Conservation (phyloP, 2,888 invertebrate genomes). For the Machimus rusticus region DNA sequence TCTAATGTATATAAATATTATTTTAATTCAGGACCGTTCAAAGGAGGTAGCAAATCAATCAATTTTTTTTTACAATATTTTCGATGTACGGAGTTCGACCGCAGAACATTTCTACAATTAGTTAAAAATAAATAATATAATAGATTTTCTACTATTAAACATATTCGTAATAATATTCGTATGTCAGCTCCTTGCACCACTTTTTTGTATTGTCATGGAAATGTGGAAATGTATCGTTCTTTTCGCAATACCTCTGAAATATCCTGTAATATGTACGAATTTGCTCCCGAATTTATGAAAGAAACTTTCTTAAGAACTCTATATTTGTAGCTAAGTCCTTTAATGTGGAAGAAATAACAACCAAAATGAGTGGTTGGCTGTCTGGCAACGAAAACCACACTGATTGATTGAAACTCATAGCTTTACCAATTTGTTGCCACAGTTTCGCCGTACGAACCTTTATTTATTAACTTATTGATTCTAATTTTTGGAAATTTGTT, state of each 20-base stretch:
- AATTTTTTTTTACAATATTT: too few species aligned
- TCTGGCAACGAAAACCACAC: neutral
- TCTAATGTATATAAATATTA: too few species aligned
- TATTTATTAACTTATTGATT: neutral
- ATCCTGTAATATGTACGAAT: neutral
- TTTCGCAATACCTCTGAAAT: neutral
- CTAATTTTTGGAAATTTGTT: neutral
- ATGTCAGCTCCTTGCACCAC: too few species aligned
- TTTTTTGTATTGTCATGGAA: too few species aligned
- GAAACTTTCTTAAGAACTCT: neutral
- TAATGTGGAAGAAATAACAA: neutral
- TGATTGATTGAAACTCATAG: neutral
- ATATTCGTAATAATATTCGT: too few species aligned
- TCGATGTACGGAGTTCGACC: too few species aligned
- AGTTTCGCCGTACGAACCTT: neutral
- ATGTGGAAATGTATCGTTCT: neutral
- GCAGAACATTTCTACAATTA: too few species aligned
- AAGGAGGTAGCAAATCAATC: too few species aligned
- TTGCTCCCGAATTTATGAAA: neutral
- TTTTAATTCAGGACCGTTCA: too few species aligned
- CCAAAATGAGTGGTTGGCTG: neutral
- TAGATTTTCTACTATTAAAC: too few species aligned
- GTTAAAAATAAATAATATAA: too few species aligned
- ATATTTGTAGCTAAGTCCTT: neutral
- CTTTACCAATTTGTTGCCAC: neutral